Conservation (phyloP, 2,888 invertebrate species). For the Drosophila nr. perissopoda region DNA sequence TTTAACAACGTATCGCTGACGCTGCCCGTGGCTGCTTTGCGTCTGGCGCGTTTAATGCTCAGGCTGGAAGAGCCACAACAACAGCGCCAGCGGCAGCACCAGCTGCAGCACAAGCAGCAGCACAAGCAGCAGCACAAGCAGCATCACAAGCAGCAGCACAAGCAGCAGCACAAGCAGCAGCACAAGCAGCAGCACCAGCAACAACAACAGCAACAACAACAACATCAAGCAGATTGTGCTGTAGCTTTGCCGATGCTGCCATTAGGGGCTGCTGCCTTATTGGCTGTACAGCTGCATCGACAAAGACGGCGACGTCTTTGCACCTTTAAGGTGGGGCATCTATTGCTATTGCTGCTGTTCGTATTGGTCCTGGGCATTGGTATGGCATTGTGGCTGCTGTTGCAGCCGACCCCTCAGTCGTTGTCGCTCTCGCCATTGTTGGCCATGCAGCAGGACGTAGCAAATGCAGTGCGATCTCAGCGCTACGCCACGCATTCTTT, state of each 20-base stretch:
- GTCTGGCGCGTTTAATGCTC: slow-evolving; percentile 35
- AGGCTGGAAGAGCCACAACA: slow-evolving; percentile 7
- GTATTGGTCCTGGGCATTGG: slow-evolving; percentile 17
- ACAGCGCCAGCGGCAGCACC: neutral
- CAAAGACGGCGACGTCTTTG: neutral
- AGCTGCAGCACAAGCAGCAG: neutral
- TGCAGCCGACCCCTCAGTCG: neutral
- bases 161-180: neutral
- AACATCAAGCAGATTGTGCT: slow-evolving; percentile 6
- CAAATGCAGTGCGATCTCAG: slow-evolving; percentile 44
- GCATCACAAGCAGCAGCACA: neutral
- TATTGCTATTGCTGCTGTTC: slow-evolving; percentile 13
- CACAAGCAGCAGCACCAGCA: neutral
- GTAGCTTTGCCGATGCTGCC: slow-evolving; percentile 1
- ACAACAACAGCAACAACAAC: neutral
- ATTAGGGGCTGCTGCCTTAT: slow-evolving; percentile 12
- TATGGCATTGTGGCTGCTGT: slow-evolving; percentile 19
- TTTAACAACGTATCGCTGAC: slow-evolving; percentile 70
- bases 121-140: no score
- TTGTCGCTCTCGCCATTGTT: neutral
- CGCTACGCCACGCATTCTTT: slow-evolving; percentile 9
- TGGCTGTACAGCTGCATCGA: slow-evolving; percentile 18
- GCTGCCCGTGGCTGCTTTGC: slow-evolving; percentile 41
- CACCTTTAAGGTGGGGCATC: slow-evolving; percentile 16
- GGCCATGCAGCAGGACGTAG: slow-evolving; percentile 1